Percentiles rank a stretch among this genome's conserved stretches.
Conservation (phyloP, 2,797 vertebrate species). For the Florisuga fusca region DNA sequence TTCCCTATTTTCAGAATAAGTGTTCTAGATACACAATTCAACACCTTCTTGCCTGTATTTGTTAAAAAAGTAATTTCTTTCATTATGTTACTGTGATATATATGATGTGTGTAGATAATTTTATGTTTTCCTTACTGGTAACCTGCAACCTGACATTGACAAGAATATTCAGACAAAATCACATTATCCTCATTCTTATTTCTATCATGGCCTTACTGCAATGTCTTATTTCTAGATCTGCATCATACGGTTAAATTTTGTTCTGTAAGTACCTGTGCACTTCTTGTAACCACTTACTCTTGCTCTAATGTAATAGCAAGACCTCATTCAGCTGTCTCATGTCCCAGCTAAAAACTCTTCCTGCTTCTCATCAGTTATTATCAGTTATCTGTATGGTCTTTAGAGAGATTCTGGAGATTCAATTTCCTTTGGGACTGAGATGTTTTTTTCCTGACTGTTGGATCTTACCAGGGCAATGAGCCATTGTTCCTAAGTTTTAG, state of each 20-base stretch:
- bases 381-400: neutral
- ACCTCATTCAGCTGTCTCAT: neutral
- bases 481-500: neutral
- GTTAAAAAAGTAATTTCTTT: neutral
- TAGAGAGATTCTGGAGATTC: neutral
- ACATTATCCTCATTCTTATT: neutral
- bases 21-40: neutral
- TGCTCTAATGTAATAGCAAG: neutral
- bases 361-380: neutral
- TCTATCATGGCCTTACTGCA: neutral
- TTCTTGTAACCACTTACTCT: neutral
- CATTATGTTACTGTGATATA: neutral
- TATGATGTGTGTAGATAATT: neutral
- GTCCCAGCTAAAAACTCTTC: neutral
- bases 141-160: neutral
- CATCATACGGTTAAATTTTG: neutral
- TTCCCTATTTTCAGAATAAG: neutral
- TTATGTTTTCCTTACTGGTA: neutral
- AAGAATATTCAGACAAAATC: neutral
- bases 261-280: neutral
- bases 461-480: neutral
- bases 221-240: neutral
- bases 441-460: neutral
- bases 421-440: neutral
- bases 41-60: neutral